Evolutionary conservation across 2,888 invertebrate species (phyloP).

Genomic region (Anarsia innoxiella): DNA sequence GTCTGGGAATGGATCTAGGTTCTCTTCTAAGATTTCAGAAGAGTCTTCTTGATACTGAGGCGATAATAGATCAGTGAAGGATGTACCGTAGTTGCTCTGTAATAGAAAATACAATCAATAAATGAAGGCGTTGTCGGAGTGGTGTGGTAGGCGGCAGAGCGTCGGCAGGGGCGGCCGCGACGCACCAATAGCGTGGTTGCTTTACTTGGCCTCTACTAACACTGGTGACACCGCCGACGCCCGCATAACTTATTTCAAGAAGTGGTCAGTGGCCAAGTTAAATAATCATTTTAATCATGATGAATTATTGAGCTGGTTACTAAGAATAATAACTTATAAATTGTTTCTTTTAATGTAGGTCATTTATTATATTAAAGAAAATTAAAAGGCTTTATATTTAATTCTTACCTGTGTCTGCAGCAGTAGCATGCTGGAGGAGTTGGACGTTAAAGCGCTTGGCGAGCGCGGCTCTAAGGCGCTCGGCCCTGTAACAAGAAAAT

Average conservation of each 20-base stretch:
- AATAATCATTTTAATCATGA: not conserved
- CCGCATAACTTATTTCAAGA: too few species aligned
- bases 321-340: too few species aligned
- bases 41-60: conserved; percentile 84
- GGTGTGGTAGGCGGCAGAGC: conserved; percentile 57
- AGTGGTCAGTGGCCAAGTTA: not conserved
- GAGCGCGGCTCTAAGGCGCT: conserved; percentile 74
- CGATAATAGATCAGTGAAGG: conserved; percentile 85
- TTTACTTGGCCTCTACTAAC: conserved; percentile 15
- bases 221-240: conserved; percentile 20
- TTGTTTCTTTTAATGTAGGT: not conserved
- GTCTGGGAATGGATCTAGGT: conserved; percentile 84
- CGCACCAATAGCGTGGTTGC: conserved; percentile 51
- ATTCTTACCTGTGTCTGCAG: conserved; percentile 90
- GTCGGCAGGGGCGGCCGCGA: conserved; percentile 47
- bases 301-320: not conserved
- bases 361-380: not conserved
- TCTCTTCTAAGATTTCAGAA: conserved; percentile 81
- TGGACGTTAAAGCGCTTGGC: conserved; percentile 73
- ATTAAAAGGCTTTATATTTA: not conserved
- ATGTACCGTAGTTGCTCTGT: conserved; percentile 86
- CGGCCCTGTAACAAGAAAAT: conserved; percentile 68
- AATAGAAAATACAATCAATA: conserved; percentile 54
- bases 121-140: conserved; percentile 51
- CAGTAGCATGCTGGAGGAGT: conserved; percentile 92